phyloP scores from a whole-genome alignment of 2,797 vertebrate genomes.

The Melanotaenia trifasciata region DNA sequence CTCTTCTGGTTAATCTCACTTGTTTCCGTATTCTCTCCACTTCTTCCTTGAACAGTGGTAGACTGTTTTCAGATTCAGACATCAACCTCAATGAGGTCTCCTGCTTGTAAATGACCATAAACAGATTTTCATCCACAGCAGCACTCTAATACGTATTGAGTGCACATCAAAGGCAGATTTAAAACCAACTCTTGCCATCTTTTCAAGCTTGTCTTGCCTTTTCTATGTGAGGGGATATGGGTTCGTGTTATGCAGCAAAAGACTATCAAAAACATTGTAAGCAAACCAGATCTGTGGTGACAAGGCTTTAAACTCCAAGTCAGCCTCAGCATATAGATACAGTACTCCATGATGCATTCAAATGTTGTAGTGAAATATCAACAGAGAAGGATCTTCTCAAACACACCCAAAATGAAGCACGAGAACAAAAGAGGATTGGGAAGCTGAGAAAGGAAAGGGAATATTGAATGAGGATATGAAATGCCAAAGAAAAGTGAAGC shows the following conservation, averaged over 20 bases:
- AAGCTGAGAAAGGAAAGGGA: slow-evolving; percentile 43
- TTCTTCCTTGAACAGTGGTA: slow-evolving; percentile 9
- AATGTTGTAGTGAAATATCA: slow-evolving; percentile 33
- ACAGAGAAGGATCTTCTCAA: slow-evolving; percentile 41
- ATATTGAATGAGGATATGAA: slow-evolving; percentile 52
- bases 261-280: slow-evolving; percentile 39
- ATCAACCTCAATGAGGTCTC: slow-evolving; percentile 7
- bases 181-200: slow-evolving; percentile 49
- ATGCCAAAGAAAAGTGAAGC: slow-evolving; percentile 43
- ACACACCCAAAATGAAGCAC: slow-evolving; percentile 42
- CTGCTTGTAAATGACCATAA: slow-evolving; percentile 23
- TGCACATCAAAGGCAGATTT: slow-evolving; percentile 40
- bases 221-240: slow-evolving; percentile 42
- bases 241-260: slow-evolving; percentile 53
- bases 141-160: slow-evolving; percentile 22
- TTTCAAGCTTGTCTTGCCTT: slow-evolving; percentile 44
- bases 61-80: slow-evolving; percentile 13
- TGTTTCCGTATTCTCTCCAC: not conserved
- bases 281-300: slow-evolving; percentile 53
- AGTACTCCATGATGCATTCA: slow-evolving; percentile 38
- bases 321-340: slow-evolving; percentile 43
- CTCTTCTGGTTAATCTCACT: not conserved
- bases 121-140: slow-evolving; percentile 24
- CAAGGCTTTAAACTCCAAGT: slow-evolving; percentile 68
- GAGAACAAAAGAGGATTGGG: slow-evolving; percentile 24